Base-by-base conservation (phyloP, 1,140 invertebrate genomes). In the Bombus consobrinus region DNA sequence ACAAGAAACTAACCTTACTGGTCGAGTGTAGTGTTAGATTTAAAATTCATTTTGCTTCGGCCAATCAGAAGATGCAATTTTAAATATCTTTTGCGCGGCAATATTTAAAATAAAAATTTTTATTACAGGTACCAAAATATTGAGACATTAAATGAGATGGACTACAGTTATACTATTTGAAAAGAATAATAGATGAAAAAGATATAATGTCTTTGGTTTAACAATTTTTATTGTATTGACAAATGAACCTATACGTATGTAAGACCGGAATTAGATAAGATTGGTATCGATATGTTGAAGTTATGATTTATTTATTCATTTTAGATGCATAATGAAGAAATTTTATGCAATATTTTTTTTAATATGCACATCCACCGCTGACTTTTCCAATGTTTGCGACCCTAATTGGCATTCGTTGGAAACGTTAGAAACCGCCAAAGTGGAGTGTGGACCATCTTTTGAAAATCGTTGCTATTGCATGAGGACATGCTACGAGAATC, bases 401-500 rank as follows among this genome's bases (percentile, higher is more conserved):
- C 88, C 89, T 4, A 94, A 95, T 84, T 94, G 90, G 89, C 93
- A 94, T 43, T 92, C 87, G 81, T 81, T 94, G 72, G 93, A 94
- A 78, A 94, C 93, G 0, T 57, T 34, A 28, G 64, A 90, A 28
- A 87, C 90, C 1, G 28, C 88, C 34, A 92, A 76, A 75, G 57
- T 90, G 1, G 94, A 93, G 18, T 96, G 96, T 81, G 95, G 96
- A 18, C 91, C 92, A 22, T 92, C 92, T 32, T 96, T 96, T 86
- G 86, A 95, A 37, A 92, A 93, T 18, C 94, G 94, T 69, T 97
- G 97, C 90, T 90, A 87, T 32, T 97, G 97, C 91, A 96, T 96
- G 12, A 92, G 93, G 59, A 94, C 94, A 28, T 94, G 95, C 77
- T 96, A 96, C 88, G 95, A 97, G 62, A 93, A 92, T 64, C 91